Conservation (phyloP, 2,113 vertebrate genomes). For the Sula dactylatra region DNA sequence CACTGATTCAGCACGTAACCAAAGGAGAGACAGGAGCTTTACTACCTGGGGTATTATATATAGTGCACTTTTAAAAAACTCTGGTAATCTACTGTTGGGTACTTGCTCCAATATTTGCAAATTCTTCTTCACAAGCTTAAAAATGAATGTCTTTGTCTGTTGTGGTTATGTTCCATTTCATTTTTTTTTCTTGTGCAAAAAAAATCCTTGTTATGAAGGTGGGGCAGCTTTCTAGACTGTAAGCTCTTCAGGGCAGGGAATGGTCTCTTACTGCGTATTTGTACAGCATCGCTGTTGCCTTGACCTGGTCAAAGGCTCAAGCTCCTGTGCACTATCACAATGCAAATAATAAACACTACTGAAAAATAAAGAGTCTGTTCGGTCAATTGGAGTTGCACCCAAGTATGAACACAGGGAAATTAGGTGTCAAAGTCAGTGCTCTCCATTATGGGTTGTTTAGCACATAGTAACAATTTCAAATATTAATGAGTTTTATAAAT, state of each 20-base stretch:
- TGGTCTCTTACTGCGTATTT: background rate
- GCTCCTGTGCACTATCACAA: slow-evolving; percentile 4
- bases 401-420: background rate
- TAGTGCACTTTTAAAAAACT: background rate
- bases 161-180: slow-evolving; percentile 11
- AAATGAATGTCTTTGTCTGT: background rate
- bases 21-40: background rate
- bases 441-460: background rate
- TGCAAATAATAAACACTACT: slow-evolving; percentile 52
- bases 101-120: background rate
- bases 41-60: background rate
- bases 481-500: background rate
- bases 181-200: background rate
- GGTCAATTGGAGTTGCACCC: background rate
- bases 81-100: background rate
- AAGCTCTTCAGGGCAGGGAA: slow-evolving; percentile 47
- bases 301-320: background rate
- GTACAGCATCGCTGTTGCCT: background rate
- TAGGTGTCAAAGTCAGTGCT: background rate
- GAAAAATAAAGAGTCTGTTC: background rate
- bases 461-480: background rate
- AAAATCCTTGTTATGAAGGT: background rate
- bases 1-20: background rate
- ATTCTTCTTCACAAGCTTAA: background rate
- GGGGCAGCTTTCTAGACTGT: slow-evolving; percentile 42